phyloP scores from a whole-genome alignment of 2,113 vertebrate species.

The Protobothrops mucrosquamatus region DNA sequence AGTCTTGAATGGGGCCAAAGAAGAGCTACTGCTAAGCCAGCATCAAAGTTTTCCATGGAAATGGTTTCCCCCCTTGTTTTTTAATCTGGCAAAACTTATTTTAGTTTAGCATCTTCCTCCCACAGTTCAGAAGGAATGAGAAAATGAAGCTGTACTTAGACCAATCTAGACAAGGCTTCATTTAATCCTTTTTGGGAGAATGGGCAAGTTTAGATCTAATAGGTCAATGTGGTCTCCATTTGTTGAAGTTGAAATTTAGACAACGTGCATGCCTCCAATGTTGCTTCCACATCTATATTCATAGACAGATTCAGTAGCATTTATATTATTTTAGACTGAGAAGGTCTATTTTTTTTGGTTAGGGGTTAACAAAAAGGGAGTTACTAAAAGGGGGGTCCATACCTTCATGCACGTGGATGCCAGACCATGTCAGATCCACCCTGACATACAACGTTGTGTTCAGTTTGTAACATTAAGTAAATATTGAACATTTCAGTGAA shows the following conservation, averaged over 20 bases:
- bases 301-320: background rate
- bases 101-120: background rate
- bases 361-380: background rate
- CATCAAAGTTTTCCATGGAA: background rate
- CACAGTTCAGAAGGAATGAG: background rate
- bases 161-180: background rate
- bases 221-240: background rate
- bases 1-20: background rate
- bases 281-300: background rate
- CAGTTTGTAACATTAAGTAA: constrained; percentile 32
- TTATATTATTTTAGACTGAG: background rate
- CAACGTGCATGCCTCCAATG: background rate
- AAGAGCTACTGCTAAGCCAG: background rate
- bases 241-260: background rate
- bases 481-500: constrained; percentile 70
- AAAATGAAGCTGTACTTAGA: background rate
- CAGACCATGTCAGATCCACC: background rate
- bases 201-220: background rate
- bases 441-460: background rate
- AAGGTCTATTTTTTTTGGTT: background rate
- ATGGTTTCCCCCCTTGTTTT: background rate
- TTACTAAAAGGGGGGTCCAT: background rate
- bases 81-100: background rate
- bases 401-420: background rate
- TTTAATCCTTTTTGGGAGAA: background rate